A percentile compares a stretch with the other conserved stretches of the same genome.
These are phyloP conservation scores for Phoebastria nigripes DNA, from an alignment of 2,797 vertebrate species.

Conservation along the genomic window DNA sequence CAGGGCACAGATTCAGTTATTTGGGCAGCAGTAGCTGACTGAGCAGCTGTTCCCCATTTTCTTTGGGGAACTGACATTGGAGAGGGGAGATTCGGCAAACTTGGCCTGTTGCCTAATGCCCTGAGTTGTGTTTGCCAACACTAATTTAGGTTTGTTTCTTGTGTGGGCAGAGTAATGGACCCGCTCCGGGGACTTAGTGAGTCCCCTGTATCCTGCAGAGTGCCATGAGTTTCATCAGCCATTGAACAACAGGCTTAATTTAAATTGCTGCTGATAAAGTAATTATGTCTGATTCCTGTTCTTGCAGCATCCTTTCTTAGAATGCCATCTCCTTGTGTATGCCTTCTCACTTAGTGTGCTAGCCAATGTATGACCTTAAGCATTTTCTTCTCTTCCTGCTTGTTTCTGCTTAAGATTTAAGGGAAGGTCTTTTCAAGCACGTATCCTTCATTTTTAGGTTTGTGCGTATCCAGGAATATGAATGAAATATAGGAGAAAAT, in stretches of 20 bases:
- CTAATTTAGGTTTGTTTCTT: neutral
- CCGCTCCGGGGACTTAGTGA: neutral
- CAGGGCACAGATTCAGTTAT: neutral
- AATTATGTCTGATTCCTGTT: neutral
- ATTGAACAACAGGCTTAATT: neutral
- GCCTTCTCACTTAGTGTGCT: neutral
- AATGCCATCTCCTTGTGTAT: neutral
- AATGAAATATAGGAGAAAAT: neutral
- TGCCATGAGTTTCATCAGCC: neutral
- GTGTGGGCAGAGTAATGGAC: neutral
- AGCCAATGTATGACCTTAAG: neutral
- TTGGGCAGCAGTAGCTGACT: neutral
- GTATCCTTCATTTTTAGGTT: neutral
- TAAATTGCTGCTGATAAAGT: neutral
- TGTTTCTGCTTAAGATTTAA: neutral
- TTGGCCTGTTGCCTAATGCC: neutral
- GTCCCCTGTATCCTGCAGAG: neutral
- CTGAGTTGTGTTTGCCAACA: neutral
- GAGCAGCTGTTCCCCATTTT: neutral
- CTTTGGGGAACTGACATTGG: neutral
- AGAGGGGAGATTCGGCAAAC: fast-evolving
- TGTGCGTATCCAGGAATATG: neutral
- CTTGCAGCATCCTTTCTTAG: neutral
- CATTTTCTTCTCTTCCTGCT: neutral
- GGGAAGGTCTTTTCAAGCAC: neutral